Evolutionary conservation across 1,140 invertebrate species (phyloP).

Genomic region (Aphelenchoides avenae): DNA sequence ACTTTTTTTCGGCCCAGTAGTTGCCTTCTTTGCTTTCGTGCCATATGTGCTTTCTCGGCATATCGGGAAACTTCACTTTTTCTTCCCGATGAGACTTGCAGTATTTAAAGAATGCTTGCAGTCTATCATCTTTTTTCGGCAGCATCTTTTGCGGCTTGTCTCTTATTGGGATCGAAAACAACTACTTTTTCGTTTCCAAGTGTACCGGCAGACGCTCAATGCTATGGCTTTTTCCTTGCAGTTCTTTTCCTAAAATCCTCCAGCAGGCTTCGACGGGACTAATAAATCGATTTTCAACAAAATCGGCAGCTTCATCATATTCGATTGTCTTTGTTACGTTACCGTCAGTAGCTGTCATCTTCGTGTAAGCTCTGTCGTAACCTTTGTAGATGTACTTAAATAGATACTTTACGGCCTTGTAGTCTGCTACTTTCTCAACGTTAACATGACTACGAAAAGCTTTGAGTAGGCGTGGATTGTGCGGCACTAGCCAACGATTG

Average conservation of each 20-base stretch:
- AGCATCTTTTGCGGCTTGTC: too few species aligned
- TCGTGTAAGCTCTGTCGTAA: conserved; percentile 12
- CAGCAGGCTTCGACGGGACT: conserved; percentile 25
- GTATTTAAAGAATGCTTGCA: background rate
- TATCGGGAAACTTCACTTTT: conserved; percentile 2
- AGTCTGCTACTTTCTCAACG: conserved; percentile 19
- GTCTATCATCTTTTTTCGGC: conserved; percentile 22
- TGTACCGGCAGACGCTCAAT: conserved; percentile 6
- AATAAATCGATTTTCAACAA: conserved; percentile 16
- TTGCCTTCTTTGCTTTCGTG: conserved; percentile 12
- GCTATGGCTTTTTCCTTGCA: conserved; percentile 18
- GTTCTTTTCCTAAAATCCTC: conserved; percentile 16
- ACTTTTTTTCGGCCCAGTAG: conserved; percentile 19
- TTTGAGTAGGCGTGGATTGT: conserved; percentile 21
- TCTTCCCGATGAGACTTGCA: background rate
- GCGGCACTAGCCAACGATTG: conserved; percentile 6
- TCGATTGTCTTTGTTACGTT: conserved; percentile 4
- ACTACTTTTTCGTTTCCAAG: conserved; percentile 21
- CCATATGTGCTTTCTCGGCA: too few species aligned
- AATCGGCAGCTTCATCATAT: conserved; percentile 20
- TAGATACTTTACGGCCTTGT: conserved; percentile 20
- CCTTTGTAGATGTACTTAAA: conserved; percentile 29
- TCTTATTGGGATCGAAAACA: conserved; percentile 16
- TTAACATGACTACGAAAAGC: conserved; percentile 15
- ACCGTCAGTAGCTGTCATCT: background rate